phyloP scores from a whole-genome alignment of 1,140 invertebrate species.

The Colletes latitarsis region DNA sequence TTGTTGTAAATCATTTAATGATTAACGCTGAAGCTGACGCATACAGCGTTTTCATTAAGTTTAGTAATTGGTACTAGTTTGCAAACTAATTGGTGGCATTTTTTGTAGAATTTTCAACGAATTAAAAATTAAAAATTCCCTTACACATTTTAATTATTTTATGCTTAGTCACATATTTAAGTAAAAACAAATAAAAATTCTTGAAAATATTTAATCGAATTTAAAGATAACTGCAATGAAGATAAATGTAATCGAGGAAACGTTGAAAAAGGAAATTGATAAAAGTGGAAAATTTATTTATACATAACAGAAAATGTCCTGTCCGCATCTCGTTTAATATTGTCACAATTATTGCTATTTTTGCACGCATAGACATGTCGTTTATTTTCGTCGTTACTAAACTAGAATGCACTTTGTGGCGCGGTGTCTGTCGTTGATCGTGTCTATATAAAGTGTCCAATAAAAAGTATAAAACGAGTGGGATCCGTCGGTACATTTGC shows the following conservation, averaged over 20 bases:
- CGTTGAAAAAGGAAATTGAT: neutral
- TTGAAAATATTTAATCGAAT: no score
- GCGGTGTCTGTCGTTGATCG: conserved; percentile 26
- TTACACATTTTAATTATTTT: no score
- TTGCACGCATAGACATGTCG: conserved; percentile 5
- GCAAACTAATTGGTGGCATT: no score
- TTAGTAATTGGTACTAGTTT: no score
- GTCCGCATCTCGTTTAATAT: conserved; percentile 10
- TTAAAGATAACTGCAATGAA: no score
- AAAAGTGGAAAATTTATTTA: neutral
- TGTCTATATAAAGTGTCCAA: conserved; percentile 31
- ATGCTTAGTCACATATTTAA: no score
- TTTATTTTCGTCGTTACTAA: conserved; percentile 31
- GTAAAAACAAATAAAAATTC: no score
- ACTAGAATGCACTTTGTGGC: conserved; percentile 31
- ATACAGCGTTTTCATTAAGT: no score
- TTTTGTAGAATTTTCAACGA: no score
- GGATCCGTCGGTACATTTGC: conserved; percentile 22
- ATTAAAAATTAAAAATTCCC: no score
- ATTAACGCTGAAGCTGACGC: no score
- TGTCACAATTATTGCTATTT: conserved; percentile 31
- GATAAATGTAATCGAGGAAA: neutral
- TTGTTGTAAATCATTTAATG: no score
- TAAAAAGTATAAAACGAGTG: conserved; percentile 7
- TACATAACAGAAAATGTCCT: neutral